Base-by-base conservation (phyloP, 2,113 vertebrate species). In the Cranoglanis bouderius region DNA sequence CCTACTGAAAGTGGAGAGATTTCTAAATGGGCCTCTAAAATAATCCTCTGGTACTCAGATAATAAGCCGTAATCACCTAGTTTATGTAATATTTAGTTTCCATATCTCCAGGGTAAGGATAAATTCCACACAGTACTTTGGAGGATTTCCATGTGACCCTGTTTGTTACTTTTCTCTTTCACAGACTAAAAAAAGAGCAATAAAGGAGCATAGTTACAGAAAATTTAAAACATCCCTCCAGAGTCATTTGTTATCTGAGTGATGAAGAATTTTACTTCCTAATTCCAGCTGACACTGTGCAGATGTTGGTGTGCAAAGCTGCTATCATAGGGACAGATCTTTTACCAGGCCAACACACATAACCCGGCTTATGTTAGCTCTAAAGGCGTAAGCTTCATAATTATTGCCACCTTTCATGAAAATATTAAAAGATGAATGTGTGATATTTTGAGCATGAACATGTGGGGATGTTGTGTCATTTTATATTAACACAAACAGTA, bases 61-160 rank as follows among this genome's bases (percentile, higher is more conserved):
- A 74, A 86, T 86, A 80, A 87, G 74, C 32, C 59, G n/a, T 87
- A 57, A 81, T 82, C 86, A 67, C 46, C n/a, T 82, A 16, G 67
- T 74, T 35, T 55, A 85, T 85, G 29, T 49, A 70, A 85, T 53
- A 53, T 35, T 85, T 85, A 72, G 16, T n/a, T 85, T 38, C 35
- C 32, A 70, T 26, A n/a, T 57, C 65, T 55, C 24, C 46, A 85
- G 10, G 3, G 61, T 86, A 77, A 19, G 35, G 13, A 85, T 29
- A 59, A 65, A 65, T 21, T 86, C 24, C 19, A 46, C 26, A 40
- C 14, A 18, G 5, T 75, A 57, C 43, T 49, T 84, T 49, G 21
- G 13, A 70, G 18, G 29, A 29, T 29, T 85, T 72, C 18, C 13
- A 1, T 7, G 19, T 53, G n/a, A 43, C 26, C 81, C 53, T 26